These are phyloP conservation scores for Arothron firmamentum DNA, from an alignment of 2,113 vertebrate species.

Conservation along the genomic window DNA sequence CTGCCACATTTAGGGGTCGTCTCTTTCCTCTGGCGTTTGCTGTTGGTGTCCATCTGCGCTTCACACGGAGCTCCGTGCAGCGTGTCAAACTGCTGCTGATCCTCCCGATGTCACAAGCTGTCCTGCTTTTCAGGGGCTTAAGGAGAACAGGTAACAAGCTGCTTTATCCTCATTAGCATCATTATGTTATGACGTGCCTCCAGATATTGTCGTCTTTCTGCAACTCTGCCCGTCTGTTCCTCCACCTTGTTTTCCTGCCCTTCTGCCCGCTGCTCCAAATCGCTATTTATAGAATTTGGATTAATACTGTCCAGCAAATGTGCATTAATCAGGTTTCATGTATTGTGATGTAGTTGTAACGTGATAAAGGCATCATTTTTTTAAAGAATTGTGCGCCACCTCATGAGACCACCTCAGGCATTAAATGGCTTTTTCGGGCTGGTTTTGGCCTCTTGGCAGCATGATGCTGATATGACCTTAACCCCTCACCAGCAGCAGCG, in stretches of 20 bases:
- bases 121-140: slow-evolving; percentile 60
- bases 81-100: slow-evolving; percentile 35
- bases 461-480: no score
- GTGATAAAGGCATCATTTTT: no score
- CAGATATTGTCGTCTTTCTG: slow-evolving; percentile 39
- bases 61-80: slow-evolving; percentile 5
- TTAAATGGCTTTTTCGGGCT: no score
- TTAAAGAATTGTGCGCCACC: no score
- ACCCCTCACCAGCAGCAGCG: no score
- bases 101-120: slow-evolving; percentile 54
- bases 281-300: no score
- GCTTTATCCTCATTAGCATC: slow-evolving; percentile 61
- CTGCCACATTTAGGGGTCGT: not conserved
- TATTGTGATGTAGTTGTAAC: no score
- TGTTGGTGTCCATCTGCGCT: not conserved
- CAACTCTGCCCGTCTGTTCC: not conserved
- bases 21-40: not conserved
- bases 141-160: slow-evolving; percentile 44
- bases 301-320: not conserved
- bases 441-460: no score
- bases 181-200: slow-evolving; percentile 46
- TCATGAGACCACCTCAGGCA: no score
- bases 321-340: not conserved
- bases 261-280: not conserved
- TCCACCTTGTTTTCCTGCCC: not conserved